These are phyloP conservation scores for Galemys pyrenaicus DNA, from an alignment of 2,113 vertebrate species.

Conservation along the genomic window DNA sequence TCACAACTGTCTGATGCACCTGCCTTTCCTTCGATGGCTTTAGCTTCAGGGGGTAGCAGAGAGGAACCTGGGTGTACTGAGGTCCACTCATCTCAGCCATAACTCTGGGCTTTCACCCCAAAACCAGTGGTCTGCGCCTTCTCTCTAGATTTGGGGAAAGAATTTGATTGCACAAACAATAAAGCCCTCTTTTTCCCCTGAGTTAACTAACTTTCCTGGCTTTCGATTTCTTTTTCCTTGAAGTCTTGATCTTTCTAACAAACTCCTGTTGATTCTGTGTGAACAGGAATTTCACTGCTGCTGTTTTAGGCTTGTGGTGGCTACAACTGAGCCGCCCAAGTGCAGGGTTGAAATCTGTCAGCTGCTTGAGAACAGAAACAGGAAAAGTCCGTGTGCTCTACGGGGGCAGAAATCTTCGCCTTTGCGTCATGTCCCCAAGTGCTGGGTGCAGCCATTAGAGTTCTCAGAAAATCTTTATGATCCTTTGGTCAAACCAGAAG, in stretches of 20 bases:
- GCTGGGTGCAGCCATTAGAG: background rate
- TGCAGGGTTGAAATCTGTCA: background rate
- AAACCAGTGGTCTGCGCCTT: background rate
- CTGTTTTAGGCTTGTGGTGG: background rate
- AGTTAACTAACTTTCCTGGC: background rate
- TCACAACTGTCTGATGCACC: background rate
- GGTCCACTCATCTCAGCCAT: background rate
- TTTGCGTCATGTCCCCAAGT: rapidly evolving
- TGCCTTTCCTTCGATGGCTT: background rate
- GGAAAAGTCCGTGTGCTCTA: background rate
- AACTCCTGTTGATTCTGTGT: background rate
- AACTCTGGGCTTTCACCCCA: background rate
- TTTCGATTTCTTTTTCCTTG: background rate
- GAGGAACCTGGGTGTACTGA: background rate
- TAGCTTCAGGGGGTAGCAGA: background rate
- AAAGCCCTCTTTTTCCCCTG: background rate
- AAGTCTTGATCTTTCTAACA: background rate
- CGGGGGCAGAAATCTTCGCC: background rate
- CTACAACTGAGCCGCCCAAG: background rate
- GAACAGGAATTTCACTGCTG: background rate
- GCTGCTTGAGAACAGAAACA: background rate
- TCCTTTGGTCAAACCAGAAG: background rate
- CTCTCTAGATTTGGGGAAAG: background rate
- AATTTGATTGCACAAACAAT: background rate
- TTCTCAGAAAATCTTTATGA: background rate